Percentiles rank a stretch among this genome's conserved stretches.
Conservation (phyloP, 2,888 invertebrate genomes). For the Palloptera scutellata region DNA sequence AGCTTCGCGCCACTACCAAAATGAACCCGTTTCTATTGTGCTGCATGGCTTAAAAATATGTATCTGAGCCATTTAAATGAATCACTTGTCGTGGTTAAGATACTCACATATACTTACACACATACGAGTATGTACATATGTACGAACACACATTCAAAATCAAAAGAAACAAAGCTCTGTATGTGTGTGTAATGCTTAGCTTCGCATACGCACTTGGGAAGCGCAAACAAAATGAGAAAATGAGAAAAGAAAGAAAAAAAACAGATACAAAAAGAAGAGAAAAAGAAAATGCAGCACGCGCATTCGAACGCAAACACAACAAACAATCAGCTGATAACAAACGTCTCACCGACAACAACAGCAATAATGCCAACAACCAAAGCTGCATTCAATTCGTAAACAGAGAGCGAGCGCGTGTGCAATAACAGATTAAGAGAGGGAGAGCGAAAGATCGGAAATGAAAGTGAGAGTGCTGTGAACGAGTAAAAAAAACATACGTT, state of each 20-base stretch:
- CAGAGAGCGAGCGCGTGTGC: slow-evolving; percentile 21
- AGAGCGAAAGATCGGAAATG: slow-evolving; percentile 34
- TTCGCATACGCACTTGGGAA: no score
- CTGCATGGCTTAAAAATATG: slow-evolving; percentile 8
- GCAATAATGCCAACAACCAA: not conserved
- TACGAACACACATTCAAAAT: slow-evolving; percentile 1
- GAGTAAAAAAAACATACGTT: not conserved
- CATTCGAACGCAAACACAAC: slow-evolving; percentile 19
- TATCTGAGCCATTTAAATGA: slow-evolving; percentile 24
- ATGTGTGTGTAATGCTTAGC: no score
- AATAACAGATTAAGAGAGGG: slow-evolving; percentile 2
- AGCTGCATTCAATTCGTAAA: slow-evolving; percentile 22
- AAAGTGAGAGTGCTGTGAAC: slow-evolving; percentile 38
- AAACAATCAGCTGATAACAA: slow-evolving; percentile 29
- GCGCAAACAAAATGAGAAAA: slow-evolving; percentile 7
- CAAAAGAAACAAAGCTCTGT: not conserved
- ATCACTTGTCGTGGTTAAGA: slow-evolving; percentile 24
- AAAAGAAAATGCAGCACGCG: slow-evolving; percentile 25
- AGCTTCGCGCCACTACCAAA: slow-evolving; percentile 40
- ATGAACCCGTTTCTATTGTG: slow-evolving; percentile 4
- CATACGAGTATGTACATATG: slow-evolving; percentile 1
- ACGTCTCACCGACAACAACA: not conserved
- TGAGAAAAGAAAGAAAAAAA: slow-evolving; percentile 21
- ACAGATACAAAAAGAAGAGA: slow-evolving; percentile 12
- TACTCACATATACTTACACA: not conserved